These are phyloP conservation scores for Melanchra persicariae DNA, from an alignment of 2,888 invertebrate genomes.

Conservation along the genomic window DNA sequence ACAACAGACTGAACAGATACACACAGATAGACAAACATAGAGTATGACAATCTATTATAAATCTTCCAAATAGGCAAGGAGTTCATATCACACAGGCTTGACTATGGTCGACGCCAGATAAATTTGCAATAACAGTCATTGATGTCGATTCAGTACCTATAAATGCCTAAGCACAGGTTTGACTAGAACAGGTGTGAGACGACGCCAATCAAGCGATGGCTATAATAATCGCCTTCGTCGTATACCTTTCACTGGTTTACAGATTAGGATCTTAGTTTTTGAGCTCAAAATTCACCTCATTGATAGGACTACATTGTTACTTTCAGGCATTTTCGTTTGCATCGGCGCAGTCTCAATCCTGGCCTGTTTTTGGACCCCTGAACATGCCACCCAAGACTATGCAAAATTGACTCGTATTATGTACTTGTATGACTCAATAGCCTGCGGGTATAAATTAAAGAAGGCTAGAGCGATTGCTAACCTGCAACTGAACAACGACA, in stretches of 20 bases:
- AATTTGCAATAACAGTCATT: too few species aligned
- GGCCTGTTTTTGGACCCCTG: conserved; percentile 78
- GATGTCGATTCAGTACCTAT: too few species aligned
- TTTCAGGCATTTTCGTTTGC: conserved; percentile 76
- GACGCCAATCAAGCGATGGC: background rate
- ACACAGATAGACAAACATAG: too few species aligned
- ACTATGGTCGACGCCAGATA: too few species aligned
- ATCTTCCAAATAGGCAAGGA: too few species aligned
- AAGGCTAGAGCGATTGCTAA: conserved; percentile 66
- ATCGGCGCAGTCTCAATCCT: conserved; percentile 71
- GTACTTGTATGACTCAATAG: conserved; percentile 82
- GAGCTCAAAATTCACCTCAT: background rate
- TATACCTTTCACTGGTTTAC: too few species aligned
- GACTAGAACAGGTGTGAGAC: background rate
- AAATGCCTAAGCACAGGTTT: background rate
- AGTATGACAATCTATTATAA: too few species aligned
- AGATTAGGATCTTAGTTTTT: background rate
- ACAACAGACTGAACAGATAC: too few species aligned
- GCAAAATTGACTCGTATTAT: conserved; percentile 81
- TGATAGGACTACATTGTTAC: background rate
- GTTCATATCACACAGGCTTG: too few species aligned
- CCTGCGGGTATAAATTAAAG: conserved; percentile 73
- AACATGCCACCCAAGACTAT: conserved; percentile 69
- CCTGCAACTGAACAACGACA: conserved; percentile 75
- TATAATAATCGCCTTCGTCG: too few species aligned